A percentile compares a stretch with the other conserved stretches of the same genome.
Evolutionary conservation across 2,888 invertebrate genomes (phyloP).

Genomic region (Aelia acuminata): DNA sequence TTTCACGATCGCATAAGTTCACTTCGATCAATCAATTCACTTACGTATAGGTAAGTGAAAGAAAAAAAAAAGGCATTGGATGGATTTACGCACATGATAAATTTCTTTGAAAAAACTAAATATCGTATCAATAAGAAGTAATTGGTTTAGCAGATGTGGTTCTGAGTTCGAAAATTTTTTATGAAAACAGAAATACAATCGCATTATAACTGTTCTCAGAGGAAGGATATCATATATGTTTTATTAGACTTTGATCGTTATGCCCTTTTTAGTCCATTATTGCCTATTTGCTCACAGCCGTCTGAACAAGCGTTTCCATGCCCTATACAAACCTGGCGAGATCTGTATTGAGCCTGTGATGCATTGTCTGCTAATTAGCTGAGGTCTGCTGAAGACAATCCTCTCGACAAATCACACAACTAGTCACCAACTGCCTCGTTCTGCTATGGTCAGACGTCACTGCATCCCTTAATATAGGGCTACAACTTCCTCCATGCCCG

Average conservation of each 20-base stretch:
- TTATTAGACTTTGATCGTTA: not conserved
- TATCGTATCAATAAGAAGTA: too few species aligned
- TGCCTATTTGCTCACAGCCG: not conserved
- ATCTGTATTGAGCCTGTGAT: constrained; percentile 4
- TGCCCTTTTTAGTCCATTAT: not conserved
- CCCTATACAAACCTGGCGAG: not conserved
- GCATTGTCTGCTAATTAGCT: constrained; percentile 43
- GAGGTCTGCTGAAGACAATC: constrained; percentile 36
- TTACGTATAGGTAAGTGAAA: too few species aligned
- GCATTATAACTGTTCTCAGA: too few species aligned
- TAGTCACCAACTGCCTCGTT: constrained; percentile 46
- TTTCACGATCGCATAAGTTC: too few species aligned
- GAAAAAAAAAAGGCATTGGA: too few species aligned
- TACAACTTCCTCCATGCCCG: not conserved
- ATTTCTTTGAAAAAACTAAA: too few species aligned
- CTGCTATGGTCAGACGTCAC: constrained; percentile 48
- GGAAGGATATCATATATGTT: too few species aligned
- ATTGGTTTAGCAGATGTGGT: too few species aligned
- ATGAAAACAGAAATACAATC: too few species aligned
- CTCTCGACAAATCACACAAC: constrained; percentile 51
- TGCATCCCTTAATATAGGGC: constrained; percentile 25
- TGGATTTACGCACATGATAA: too few species aligned
- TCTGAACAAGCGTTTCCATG: not conserved
- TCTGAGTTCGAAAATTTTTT: too few species aligned
- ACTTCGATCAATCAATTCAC: too few species aligned